Percentiles rank a stretch among this genome's conserved stretches.
phyloP scores from a whole-genome alignment of 1,140 invertebrate genomes.

The Brachionus rubens region DNA sequence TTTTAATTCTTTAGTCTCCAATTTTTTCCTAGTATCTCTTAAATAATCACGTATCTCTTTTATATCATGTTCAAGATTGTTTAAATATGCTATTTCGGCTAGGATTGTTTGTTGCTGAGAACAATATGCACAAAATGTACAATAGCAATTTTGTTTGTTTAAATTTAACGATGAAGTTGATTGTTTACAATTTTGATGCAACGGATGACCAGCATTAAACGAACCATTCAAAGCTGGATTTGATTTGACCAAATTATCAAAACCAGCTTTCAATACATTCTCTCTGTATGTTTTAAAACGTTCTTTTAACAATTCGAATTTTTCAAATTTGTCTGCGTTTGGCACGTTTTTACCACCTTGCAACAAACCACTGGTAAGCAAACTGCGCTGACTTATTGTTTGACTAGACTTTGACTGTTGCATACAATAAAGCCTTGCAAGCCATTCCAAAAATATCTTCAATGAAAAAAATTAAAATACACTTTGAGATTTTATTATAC shows the following conservation, averaged over 20 bases:
- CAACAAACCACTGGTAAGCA: conserved; percentile 17
- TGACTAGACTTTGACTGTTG: not conserved
- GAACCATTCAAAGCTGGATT: conserved; percentile 32
- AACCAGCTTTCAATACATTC: conserved; percentile 42
- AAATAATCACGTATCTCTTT: conserved; percentile 46
- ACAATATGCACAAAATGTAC: conserved; percentile 26
- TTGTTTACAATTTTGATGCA: not conserved
- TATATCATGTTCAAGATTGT: conserved; percentile 46
- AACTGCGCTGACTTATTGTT: conserved; percentile 4
- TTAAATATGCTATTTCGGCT: conserved; percentile 34
- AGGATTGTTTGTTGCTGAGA: conserved; percentile 39
- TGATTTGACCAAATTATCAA: conserved; percentile 42
- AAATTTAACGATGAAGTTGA: conserved; percentile 7
- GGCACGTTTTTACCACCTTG: conserved; percentile 39
- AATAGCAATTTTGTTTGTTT: conserved; percentile 10
- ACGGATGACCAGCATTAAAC: conserved; percentile 4
- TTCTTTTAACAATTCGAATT: conserved; percentile 46
- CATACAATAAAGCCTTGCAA: conserved; percentile 43
- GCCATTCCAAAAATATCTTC: conserved; percentile 42
- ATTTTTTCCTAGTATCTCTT: conserved; percentile 32
- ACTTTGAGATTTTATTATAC: too few species aligned
- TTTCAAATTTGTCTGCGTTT: conserved; percentile 46
- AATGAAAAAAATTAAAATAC: not conserved
- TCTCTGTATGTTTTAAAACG: conserved; percentile 33
- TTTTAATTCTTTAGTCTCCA: conserved; percentile 41